These are phyloP conservation scores for Pachypanchax playfairii DNA, from an alignment of 2,113 vertebrate genomes.

Conservation along the genomic window DNA sequence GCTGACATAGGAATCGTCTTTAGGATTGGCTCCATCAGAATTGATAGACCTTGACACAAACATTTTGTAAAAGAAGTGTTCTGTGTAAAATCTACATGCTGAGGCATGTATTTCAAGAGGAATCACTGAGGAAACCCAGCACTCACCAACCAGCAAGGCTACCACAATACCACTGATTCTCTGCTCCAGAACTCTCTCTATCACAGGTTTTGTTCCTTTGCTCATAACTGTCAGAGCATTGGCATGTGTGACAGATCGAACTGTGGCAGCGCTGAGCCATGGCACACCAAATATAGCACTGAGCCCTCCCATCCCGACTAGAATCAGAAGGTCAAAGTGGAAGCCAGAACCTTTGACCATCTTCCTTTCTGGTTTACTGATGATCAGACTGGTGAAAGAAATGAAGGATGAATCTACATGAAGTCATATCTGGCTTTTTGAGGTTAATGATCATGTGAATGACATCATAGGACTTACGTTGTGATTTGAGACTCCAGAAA, in stretches of 20 bases:
- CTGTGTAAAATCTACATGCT: not conserved
- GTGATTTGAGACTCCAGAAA: conserved; percentile 98
- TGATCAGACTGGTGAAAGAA: conserved; percentile 80
- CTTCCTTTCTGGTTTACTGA: conserved; percentile 95
- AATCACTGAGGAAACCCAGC: not conserved
- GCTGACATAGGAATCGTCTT: conserved; percentile 90
- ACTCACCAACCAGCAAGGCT: conserved; percentile 91
- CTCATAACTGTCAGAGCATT: conserved; percentile 93
- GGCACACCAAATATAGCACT: conserved; percentile 91
- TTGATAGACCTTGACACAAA: conserved; percentile 85
- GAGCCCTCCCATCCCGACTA: conserved; percentile 92
- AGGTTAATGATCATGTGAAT: not conserved
- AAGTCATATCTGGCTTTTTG: not conserved
- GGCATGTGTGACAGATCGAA: conserved; percentile 92
- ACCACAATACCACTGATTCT: conserved; percentile 91
- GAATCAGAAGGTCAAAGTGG: conserved; percentile 92
- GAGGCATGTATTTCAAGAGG: not conserved
- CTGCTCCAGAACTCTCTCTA: conserved; percentile 92
- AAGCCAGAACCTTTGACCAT: conserved; percentile 94
- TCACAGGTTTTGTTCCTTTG: conserved; percentile 82
- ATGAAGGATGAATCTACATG: not conserved
- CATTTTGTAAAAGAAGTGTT: not conserved
- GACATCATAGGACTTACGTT: conserved; percentile 82
- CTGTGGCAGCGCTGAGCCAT: conserved; percentile 95
- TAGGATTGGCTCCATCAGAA: conserved; percentile 93